A percentile compares a stretch with the other conserved stretches of the same genome.
These are phyloP conservation scores for Phalacrocorax carbo DNA, from an alignment of 2,113 vertebrate species.

Conservation along the genomic window DNA sequence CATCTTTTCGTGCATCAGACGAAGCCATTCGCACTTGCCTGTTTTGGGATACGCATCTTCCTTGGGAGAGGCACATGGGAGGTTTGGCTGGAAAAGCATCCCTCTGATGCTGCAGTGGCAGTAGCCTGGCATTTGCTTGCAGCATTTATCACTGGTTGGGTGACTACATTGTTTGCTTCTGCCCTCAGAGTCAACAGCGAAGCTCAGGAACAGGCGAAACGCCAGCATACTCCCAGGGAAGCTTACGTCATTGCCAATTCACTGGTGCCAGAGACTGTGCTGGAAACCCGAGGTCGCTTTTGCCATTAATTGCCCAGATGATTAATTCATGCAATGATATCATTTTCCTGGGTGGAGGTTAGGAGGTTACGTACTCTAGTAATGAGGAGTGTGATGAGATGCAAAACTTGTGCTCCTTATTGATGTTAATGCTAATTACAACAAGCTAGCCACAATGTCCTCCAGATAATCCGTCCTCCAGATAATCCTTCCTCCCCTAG, in stretches of 20 bases:
- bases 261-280: conserved; percentile 10
- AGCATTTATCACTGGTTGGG: not conserved
- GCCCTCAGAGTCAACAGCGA: not conserved
- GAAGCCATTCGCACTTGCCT: fast-evolving
- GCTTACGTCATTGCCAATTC: conserved; percentile 9
- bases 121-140: not conserved
- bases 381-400: not conserved
- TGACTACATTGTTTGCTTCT: conserved; percentile 35
- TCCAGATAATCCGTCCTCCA: not conserved
- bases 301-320: conserved; percentile 33
- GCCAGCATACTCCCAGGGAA: not conserved
- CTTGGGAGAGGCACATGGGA: not conserved
- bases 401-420: not conserved
- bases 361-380: not conserved
- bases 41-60: not conserved
- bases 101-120: not conserved
- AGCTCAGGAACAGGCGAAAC: not conserved
- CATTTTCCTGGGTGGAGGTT: conserved; percentile 24
- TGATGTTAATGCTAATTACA: not conserved
- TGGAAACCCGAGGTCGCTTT: conserved; percentile 41
- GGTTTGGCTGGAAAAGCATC: not conserved
- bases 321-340: conserved; percentile 53
- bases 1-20: not conserved
- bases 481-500: not conserved
- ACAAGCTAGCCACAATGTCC: not conserved